Evolutionary conservation across 30 jellyfish, hydroid and myxozoan genomes (phyloP).

Genomic region (Turritopsis dohrnii): DNA sequence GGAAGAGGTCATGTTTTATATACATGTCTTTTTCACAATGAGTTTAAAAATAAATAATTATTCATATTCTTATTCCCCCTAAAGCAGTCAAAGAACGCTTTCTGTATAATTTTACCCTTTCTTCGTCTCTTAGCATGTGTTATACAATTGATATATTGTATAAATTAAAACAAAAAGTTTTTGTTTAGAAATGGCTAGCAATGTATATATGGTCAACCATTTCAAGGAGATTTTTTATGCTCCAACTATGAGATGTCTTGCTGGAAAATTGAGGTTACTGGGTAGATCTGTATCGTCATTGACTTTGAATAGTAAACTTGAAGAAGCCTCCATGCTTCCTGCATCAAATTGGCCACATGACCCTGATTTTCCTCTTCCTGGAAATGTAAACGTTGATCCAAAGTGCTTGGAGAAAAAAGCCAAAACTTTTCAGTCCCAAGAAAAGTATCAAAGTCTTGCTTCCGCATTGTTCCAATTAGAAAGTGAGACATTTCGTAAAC

Average conservation of each 20-base stretch:
- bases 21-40: too few relatives aligned
- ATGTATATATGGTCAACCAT: neutral
- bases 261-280: neutral
- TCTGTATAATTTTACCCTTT: too few relatives aligned
- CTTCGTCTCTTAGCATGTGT: too few relatives aligned
- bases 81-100: too few relatives aligned
- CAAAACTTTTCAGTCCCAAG: constrained; percentile 13
- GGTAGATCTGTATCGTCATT: constrained; percentile 21
- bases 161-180: neutral
- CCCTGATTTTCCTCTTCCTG: constrained; percentile 93
- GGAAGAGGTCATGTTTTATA: too few relatives aligned
- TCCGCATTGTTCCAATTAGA: constrained; percentile 63
- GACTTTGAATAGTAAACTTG: neutral
- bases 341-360: constrained; percentile 69
- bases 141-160: too few relatives aligned
- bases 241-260: constrained; percentile 30
- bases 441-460: constrained; percentile 61
- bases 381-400: constrained; percentile 75
- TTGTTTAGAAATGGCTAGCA: constrained; percentile 25
- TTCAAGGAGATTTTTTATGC: constrained; percentile 18
- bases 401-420: constrained; percentile 21
- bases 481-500: constrained; percentile 67
- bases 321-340: neutral
- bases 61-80: too few relatives aligned
- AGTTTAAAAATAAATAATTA: too few relatives aligned